Evolutionary conservation across 2,113 vertebrate genomes (phyloP).

Genomic region (Eptatretus burgeri): DNA sequence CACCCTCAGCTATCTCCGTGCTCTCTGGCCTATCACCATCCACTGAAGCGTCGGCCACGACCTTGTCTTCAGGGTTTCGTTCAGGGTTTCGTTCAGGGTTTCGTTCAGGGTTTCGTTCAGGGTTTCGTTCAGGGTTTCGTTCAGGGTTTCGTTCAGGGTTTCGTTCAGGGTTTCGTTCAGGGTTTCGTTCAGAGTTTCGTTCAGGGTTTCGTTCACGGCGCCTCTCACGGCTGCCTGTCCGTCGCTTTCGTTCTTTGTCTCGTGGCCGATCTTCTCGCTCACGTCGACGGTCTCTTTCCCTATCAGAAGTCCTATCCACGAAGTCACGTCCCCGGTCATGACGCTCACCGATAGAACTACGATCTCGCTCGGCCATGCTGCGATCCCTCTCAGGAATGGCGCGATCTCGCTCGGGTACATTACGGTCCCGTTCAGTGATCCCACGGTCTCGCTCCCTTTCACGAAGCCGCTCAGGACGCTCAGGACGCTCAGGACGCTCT

Average conservation of each 20-base stretch:
- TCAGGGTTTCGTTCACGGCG: conserved; percentile 19
- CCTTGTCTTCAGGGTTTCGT: conserved; percentile 11
- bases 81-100: conserved; percentile 11
- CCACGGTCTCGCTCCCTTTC: conserved; percentile 13
- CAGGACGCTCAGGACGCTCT: conserved; percentile 17
- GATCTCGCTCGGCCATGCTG: conserved; percentile 27
- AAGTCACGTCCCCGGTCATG: too few relatives aligned
- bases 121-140: conserved; percentile 1
- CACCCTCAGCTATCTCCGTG: conserved; percentile 23
- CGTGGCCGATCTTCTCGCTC: conserved; percentile 8
- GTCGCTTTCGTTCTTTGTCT: conserved; percentile 21
- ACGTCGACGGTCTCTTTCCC: too few relatives aligned
- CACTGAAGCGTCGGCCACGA: conserved; percentile 13
- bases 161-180: conserved; percentile 14
- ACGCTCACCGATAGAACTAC: conserved; percentile 11
- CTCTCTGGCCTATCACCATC: conserved; percentile 14
- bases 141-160: conserved; percentile 16
- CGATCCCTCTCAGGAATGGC: conserved; percentile 32
- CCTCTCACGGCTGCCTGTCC: conserved; percentile 21
- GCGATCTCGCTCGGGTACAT: too few relatives aligned
- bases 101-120: background rate
- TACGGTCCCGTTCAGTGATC: too few relatives aligned
- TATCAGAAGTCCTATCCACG: background rate
- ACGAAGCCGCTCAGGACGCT: conserved; percentile 27
- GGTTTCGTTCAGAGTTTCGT: conserved; percentile 13